Base-by-base conservation (phyloP, 1,140 invertebrate species). In the Aphelinus atriplicis region DNA sequence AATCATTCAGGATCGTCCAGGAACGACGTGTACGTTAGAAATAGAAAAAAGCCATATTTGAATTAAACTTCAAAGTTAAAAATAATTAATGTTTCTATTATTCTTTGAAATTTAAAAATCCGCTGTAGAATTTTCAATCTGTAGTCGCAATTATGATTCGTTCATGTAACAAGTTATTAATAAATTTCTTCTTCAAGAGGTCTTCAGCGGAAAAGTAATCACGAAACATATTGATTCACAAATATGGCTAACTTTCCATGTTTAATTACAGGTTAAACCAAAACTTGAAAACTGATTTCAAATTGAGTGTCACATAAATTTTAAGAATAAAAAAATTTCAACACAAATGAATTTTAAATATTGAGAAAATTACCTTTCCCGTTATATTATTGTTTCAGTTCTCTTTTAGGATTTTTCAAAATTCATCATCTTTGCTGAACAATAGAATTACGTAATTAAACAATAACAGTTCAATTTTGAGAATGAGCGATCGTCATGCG, bases 21-120 rank as follows among this genome's bases (percentile, higher is more conserved):
- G 68, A 77, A 81, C 75, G 72, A 79, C 76, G 78, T 81, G 77
- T 77, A 78, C 75, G 73, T 80, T 80, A 55, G 64, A 77, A 72
- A 63, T 72, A 68, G 42, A 71, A 76, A 74, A 75, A 47, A 68
- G 61, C 43, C 62, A 71, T 51, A 3, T 70, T 63, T 70, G 47
- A 73, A 73, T 65, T 62, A 57, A 56, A 56, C 73, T 74, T 55
- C 71, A 53, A 79, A 73, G 58, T 75, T 73, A 72, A 1, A 43
- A 74, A 80, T 56, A 71, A 79, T 75, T 53, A 72, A 78, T 68
- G 46, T 6, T 57, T 72, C 3, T 68, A 73, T 58, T 43, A 47
- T 73, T 57, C 10, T 66, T 68, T 7, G 57, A 76, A 62, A 50
- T 65, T 7, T 10, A 42, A 63, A 75, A 69, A 68, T 69, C 26